Conservation (phyloP, 2,888 invertebrate genomes). For the Neria commutata region DNA sequence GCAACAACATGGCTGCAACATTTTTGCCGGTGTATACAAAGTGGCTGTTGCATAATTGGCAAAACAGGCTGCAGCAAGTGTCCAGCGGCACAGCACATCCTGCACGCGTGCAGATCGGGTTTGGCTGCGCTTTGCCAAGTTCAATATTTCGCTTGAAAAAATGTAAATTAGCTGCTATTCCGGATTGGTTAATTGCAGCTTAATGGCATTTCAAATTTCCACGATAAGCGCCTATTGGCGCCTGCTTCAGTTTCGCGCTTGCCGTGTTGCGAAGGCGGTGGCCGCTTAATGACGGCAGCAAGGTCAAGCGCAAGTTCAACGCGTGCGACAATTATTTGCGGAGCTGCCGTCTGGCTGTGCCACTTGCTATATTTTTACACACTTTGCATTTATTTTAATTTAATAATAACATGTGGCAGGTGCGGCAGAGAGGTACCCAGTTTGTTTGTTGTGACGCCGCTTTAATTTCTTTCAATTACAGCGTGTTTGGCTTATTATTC, state of each 20-base stretch:
- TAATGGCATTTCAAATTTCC: not conserved
- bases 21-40: too few relatives aligned
- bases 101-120: too few relatives aligned
- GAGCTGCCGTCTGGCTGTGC: not conserved
- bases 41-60: slow-evolving; percentile 13
- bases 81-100: too few relatives aligned
- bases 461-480: not conserved
- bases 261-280: not conserved
- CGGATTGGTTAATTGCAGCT: not conserved
- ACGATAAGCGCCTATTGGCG: too few relatives aligned
- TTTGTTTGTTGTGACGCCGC: not conserved
- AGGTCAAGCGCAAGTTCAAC: slow-evolving; percentile 58
- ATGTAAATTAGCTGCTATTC: too few relatives aligned
- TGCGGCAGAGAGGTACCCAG: not conserved
- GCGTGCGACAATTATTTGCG: slow-evolving; percentile 31
- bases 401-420: not conserved
- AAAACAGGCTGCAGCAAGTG: not conserved
- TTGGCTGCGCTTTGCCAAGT: too few relatives aligned
- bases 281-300: slow-evolving; percentile 29
- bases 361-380: not conserved
- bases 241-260: too few relatives aligned
- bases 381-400: not conserved
- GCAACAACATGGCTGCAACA: too few relatives aligned
- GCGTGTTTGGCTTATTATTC: not conserved
- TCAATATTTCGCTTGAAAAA: too few relatives aligned